Evolutionary conservation across 2,797 vertebrate species (phyloP).

Genomic region (Syngnathus rostellatus): DNA sequence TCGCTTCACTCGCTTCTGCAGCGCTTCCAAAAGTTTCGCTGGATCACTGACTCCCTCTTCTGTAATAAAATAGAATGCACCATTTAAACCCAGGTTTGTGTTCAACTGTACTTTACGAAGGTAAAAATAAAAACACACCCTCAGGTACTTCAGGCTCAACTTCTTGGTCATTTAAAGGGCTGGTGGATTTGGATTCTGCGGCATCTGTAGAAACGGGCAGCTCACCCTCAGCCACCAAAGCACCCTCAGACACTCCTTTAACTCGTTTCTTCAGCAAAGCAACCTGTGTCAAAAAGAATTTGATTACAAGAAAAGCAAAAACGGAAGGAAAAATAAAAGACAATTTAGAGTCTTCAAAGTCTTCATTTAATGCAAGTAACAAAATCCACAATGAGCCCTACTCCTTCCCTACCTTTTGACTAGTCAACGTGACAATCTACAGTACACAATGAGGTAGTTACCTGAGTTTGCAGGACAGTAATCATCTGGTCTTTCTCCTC

Average conservation of each 20-base stretch:
- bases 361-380: not conserved
- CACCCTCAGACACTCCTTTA: conserved; percentile 57
- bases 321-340: too few species aligned
- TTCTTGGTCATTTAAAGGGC: conserved; percentile 55
- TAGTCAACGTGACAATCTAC: not conserved
- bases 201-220: conserved; percentile 29
- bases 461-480: conserved; percentile 93
- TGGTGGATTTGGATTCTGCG: conserved; percentile 46
- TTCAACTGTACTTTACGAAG: not conserved
- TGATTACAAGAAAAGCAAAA: too few species aligned
- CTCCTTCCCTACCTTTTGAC: not conserved
- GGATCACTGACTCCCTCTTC: conserved; percentile 69
- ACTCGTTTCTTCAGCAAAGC: conserved; percentile 81
- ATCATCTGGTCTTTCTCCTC: conserved; percentile 98
- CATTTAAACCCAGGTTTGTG: not conserved
- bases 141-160: conserved; percentile 46
- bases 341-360: too few species aligned
- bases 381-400: not conserved
- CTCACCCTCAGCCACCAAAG: conserved; percentile 44
- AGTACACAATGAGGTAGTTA: conserved; percentile 23
- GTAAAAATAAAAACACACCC: conserved; percentile 33
- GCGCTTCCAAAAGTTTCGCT: conserved; percentile 66
- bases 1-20: conserved; percentile 79
- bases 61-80: conserved; percentile 29
- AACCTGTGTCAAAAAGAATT: conserved; percentile 66